phyloP scores from a whole-genome alignment of 2,113 vertebrate genomes.

The Anhinga rufa region DNA sequence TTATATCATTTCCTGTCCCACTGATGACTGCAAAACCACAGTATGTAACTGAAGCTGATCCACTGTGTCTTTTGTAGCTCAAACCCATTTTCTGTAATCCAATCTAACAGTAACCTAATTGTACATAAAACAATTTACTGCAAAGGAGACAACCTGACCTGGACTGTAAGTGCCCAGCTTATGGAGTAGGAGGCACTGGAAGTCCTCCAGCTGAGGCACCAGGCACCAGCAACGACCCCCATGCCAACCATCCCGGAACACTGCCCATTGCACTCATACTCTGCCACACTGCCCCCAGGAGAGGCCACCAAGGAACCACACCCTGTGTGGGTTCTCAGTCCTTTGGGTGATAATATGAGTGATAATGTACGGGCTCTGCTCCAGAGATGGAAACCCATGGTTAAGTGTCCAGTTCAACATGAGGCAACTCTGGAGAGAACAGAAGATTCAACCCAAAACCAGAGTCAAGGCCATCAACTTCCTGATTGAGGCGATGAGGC shows the following conservation, averaged over 20 bases:
- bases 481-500: rapidly evolving
- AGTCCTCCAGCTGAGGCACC: background rate
- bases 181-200: background rate
- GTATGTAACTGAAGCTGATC: background rate
- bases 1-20: background rate
- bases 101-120: background rate
- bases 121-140: background rate
- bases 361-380: background rate
- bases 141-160: background rate
- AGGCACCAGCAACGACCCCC: rapidly evolving
- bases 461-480: background rate
- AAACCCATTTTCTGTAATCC: background rate
- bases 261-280: background rate
- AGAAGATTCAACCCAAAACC: background rate
- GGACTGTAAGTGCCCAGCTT: background rate
- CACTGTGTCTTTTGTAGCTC: background rate
- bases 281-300: background rate
- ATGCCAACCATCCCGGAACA: background rate
- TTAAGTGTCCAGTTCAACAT: background rate
- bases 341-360: too few relatives aligned
- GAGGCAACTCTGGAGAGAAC: background rate
- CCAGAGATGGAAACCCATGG: background rate
- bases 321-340: rapidly evolving
- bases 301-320: background rate
- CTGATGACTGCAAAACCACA: background rate